Conservation (phyloP, 1,140 invertebrate genomes). For the Pteromalus puparum region DNA sequence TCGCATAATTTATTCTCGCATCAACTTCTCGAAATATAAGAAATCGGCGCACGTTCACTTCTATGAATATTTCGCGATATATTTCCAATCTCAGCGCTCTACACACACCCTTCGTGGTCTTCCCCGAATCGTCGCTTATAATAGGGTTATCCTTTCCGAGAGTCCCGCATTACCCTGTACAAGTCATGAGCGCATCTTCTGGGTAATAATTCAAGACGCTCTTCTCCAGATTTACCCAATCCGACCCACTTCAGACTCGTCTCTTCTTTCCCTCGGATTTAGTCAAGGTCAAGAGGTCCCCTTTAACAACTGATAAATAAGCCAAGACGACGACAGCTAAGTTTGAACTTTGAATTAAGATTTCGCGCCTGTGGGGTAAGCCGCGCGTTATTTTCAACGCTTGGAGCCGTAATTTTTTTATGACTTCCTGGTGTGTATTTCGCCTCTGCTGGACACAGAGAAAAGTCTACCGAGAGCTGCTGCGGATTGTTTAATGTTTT, state of each 20-base stretch:
- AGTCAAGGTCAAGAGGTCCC: not conserved
- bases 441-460: not conserved
- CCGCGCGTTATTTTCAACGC: not conserved
- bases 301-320: constrained; percentile 2
- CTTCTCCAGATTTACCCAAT: not conserved
- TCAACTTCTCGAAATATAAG: too few relatives aligned
- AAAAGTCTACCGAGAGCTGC: not conserved
- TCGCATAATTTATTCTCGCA: too few relatives aligned
- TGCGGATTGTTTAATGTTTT: not conserved
- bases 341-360: not conserved
- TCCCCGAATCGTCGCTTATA: too few relatives aligned
- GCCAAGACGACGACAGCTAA: not conserved
- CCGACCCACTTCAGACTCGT: not conserved
- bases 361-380: not conserved
- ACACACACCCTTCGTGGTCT: too few relatives aligned
- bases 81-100: too few relatives aligned
- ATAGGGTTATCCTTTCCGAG: too few relatives aligned
- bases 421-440: not conserved
- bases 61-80: too few relatives aligned
- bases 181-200: too few relatives aligned
- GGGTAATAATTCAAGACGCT: not conserved
- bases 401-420: not conserved
- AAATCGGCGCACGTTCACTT: too few relatives aligned
- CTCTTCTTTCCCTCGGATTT: not conserved
- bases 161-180: too few relatives aligned